Conservation (phyloP, 2,888 invertebrate species). For the Uropetala carovei region DNA sequence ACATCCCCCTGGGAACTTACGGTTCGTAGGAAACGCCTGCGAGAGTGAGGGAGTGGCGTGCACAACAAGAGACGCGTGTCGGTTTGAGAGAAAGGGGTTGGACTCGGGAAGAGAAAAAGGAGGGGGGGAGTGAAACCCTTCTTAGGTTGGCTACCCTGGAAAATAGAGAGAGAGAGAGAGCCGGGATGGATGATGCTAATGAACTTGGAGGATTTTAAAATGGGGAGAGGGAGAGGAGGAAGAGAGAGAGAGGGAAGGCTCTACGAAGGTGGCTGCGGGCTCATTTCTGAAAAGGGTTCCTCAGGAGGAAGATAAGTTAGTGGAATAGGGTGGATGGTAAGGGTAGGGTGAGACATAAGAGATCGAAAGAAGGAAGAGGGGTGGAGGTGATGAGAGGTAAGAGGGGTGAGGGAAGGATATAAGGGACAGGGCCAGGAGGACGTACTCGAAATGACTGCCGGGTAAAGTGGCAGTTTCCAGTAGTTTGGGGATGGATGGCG, state of each 20-base stretch:
- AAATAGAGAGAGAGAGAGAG: not conserved
- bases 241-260: not conserved
- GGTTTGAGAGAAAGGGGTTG: not conserved
- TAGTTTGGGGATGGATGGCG: not conserved
- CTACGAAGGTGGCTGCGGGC: not conserved
- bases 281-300: not conserved
- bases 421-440: not conserved
- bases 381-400: slow-evolving; percentile 14
- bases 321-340: no score
- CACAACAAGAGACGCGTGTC: slow-evolving; percentile 5
- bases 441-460: slow-evolving; percentile 51
- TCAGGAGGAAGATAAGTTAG: not conserved
- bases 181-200: not conserved
- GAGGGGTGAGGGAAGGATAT: not conserved
- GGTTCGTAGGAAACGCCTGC: not conserved
- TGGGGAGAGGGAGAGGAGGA: not conserved
- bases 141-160: slow-evolving; percentile 3
- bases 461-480: slow-evolving; percentile 50
- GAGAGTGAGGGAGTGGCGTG: not conserved
- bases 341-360: not conserved
- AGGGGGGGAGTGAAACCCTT: not conserved
- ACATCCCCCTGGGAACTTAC: slow-evolving; percentile 11
- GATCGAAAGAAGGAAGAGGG: slow-evolving; percentile 1
- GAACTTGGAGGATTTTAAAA: not conserved
- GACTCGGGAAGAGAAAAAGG: no score